Conservation (phyloP, 2,888 invertebrate species). For the Thecophora atra region DNA sequence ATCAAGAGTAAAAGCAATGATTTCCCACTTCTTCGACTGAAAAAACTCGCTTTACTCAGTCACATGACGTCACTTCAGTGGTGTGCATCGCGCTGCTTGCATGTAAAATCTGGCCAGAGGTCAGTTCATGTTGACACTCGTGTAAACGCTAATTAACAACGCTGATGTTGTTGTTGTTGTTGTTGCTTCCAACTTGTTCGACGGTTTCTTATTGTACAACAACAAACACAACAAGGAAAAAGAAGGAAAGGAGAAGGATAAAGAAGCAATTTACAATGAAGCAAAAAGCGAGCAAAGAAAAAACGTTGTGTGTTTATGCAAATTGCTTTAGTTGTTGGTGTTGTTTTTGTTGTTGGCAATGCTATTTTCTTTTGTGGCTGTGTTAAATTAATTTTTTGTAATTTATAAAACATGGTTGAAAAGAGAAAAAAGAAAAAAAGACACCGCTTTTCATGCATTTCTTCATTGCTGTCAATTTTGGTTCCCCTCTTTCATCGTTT, state of each 20-base stretch:
- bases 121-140: conserved; percentile 48
- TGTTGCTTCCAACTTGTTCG: not conserved
- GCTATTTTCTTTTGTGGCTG: not conserved
- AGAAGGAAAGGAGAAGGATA: not conserved
- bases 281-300: not conserved
- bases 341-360: not conserved
- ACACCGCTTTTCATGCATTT: no score
- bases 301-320: not conserved
- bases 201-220: not conserved
- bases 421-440: no score
- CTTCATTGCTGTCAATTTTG: no score
- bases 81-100: not conserved
- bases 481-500: no score
- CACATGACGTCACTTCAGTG: conserved; percentile 18
- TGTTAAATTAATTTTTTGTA: not conserved
- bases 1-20: no score
- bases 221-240: not conserved
- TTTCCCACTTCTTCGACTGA: no score
- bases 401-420: no score
- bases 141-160: conserved; percentile 40
- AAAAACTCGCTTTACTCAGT: not conserved
- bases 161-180: conserved; percentile 19
- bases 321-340: not conserved
- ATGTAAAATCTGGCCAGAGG: conserved; percentile 40
- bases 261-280: not conserved